These are phyloP conservation scores for Nothocercus nigrocapillus DNA, from an alignment of 2,113 vertebrate genomes.

Conservation along the genomic window DNA sequence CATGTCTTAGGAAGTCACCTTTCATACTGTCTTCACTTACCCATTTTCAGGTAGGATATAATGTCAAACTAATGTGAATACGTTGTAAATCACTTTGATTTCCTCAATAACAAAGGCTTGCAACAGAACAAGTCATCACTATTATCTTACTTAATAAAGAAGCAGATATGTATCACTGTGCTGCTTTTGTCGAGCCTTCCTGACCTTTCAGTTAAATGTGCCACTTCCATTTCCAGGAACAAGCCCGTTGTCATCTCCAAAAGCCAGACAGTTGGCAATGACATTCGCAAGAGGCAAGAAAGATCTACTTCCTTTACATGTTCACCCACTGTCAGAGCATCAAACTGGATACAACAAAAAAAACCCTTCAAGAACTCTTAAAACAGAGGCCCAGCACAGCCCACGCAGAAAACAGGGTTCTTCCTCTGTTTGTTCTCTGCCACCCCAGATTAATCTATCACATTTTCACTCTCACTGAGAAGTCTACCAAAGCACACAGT, in stretches of 20 bases:
- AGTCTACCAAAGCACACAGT: not conserved
- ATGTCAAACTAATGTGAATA: not conserved
- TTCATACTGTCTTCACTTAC: not conserved
- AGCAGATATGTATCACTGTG: not conserved
- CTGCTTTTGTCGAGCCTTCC: not conserved
- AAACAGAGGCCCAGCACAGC: not conserved
- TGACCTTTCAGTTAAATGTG: constrained; percentile 3
- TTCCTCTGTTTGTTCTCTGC: not conserved
- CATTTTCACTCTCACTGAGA: not conserved
- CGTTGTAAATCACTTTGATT: not conserved
- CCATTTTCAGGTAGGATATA: not conserved
- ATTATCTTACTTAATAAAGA: not conserved
- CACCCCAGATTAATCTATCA: not conserved
- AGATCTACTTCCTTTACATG: not conserved
- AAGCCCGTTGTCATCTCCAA: not conserved
- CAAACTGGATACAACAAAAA: not conserved
- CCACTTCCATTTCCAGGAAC: constrained; percentile 11
- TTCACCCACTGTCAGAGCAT: not conserved
- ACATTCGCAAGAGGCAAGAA: not conserved
- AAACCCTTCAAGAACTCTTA: not conserved
- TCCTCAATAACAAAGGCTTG: not conserved
- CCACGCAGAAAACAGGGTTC: not conserved
- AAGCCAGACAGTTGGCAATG: not conserved
- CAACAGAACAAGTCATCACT: not conserved
- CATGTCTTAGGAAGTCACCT: accelerated